Evolutionary conservation across 2,797 vertebrate species (phyloP), one percentile per base, ranked within the genome.

Genomic region (Channallabes apus): DNA sequence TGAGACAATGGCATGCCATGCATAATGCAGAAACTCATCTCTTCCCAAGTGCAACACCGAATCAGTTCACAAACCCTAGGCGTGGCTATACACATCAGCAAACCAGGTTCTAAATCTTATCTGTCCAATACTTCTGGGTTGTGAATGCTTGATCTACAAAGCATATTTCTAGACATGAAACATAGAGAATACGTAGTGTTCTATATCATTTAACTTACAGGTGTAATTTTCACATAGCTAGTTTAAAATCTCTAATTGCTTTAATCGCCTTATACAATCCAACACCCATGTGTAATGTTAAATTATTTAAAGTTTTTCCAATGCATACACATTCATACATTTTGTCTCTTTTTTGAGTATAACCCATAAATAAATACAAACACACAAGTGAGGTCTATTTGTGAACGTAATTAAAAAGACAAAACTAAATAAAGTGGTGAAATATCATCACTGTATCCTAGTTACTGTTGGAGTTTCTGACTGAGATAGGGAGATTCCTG

Each of bases 361-460:
- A 97, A 98, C 97, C 97, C 96, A 99, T 99, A 99, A 99, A 99
- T 99, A 99, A 99, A 99, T 98, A 99, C 96, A 98, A 95, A 94
- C 91, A 97, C 97, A 98, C 97, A 96, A 97, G 96, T 97, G 99
- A 98, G 98, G 97, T 98, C 97, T 99, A 99, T 96, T 78, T 97
- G 97, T 97, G 96, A 98, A 99, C 96, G 97, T 97, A 96, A 93
- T 94, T 94, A 93, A 94, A 94, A 94, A 94, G 96, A 97, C 95
- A 91, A 91, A 91, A 96, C 94, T 94, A 94, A 97, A 97, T n/a
- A 72, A 94, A 91, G 94, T 93, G 96, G 95, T 97, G 96, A 96
- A 96, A 95, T 95, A 93, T 97, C 94, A 94, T 96, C 95, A 95
- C 95, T 96, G 95, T 85, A 93, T 90, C 92, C 94, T 95, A 94